Conservation (phyloP, 2,797 vertebrate genomes). For the Coendou prehensilis region DNA sequence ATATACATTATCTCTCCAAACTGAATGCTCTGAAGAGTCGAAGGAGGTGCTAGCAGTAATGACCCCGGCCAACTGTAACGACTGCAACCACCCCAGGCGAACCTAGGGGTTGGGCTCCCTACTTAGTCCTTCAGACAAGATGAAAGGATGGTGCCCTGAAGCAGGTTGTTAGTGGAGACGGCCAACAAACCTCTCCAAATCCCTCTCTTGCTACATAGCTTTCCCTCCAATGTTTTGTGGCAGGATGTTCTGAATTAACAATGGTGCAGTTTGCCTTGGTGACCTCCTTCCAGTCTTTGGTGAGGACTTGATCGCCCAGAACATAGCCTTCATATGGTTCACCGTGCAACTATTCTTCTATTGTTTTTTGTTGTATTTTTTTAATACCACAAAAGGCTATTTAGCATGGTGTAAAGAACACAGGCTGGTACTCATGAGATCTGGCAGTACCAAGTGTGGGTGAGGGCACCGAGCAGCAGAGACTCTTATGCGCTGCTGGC, state of each 20-base stretch:
- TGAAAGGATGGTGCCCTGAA: not conserved
- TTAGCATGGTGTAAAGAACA: not conserved
- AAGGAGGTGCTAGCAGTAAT: not conserved
- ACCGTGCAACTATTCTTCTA: not conserved
- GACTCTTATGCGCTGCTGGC: not conserved
- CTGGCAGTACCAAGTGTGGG: not conserved
- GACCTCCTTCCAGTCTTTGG: conserved; percentile 8
- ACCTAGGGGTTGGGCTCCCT: not conserved
- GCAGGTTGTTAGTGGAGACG: not conserved
- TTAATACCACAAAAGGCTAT: conserved; percentile 28
- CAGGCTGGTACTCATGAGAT: not conserved
- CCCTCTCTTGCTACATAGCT: not conserved
- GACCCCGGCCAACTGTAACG: not conserved
- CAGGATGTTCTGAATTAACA: conserved; percentile 9
- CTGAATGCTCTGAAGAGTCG: not conserved
- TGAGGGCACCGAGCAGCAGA: not conserved
- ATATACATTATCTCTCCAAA: not conserved
- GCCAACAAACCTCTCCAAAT: not conserved
- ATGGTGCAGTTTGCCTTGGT: not conserved
- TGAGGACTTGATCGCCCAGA: not conserved
- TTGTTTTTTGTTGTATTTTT: not conserved
- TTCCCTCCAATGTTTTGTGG: not conserved
- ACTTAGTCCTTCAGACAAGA: not conserved
- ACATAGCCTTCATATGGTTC: not conserved
- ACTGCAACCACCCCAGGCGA: not conserved